Conservation (phyloP, 1,140 invertebrate genomes). For the Dendroctonus ponderosae region DNA sequence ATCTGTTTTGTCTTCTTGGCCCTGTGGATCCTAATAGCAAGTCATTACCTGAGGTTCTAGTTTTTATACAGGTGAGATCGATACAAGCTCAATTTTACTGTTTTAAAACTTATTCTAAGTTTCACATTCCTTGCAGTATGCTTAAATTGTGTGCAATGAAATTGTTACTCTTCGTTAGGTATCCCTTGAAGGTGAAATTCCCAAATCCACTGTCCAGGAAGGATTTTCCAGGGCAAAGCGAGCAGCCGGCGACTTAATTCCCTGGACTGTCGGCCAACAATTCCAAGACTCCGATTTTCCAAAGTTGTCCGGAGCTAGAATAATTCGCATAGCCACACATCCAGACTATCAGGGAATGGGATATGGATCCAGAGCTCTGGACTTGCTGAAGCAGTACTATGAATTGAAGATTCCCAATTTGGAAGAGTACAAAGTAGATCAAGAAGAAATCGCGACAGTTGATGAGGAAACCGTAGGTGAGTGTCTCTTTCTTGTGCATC, state of each 20-base stretch:
- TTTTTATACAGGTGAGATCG: conserved; percentile 71
- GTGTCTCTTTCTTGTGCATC: too few species aligned
- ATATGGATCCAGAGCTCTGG: conserved; percentile 84
- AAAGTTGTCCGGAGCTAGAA: conserved; percentile 81
- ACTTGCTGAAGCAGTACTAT: conserved; percentile 87
- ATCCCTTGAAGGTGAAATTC: conserved; percentile 94
- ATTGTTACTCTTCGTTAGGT: conserved; percentile 57
- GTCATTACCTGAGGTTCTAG: conserved; percentile 85
- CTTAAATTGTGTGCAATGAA: too few species aligned
- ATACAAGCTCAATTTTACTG: not conserved
- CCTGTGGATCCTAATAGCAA: conserved; percentile 73
- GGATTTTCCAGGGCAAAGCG: conserved; percentile 81
- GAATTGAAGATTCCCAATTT: conserved; percentile 67
- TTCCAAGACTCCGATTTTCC: conserved; percentile 94
- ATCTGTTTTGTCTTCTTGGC: conserved; percentile 92
- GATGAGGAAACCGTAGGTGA: conserved; percentile 57
- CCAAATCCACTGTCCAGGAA: conserved; percentile 73
- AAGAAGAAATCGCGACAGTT: conserved; percentile 56
- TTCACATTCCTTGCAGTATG: too few species aligned
- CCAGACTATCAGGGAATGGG: conserved; percentile 98
- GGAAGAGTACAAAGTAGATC: conserved; percentile 37
- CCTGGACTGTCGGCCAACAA: conserved; percentile 97
- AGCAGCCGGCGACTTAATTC: conserved; percentile 94
- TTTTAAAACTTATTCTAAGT: conserved; percentile 5
- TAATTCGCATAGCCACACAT: conserved; percentile 97